phyloP scores from a whole-genome alignment of 2,113 vertebrate genomes.

The Cettia cetti region DNA sequence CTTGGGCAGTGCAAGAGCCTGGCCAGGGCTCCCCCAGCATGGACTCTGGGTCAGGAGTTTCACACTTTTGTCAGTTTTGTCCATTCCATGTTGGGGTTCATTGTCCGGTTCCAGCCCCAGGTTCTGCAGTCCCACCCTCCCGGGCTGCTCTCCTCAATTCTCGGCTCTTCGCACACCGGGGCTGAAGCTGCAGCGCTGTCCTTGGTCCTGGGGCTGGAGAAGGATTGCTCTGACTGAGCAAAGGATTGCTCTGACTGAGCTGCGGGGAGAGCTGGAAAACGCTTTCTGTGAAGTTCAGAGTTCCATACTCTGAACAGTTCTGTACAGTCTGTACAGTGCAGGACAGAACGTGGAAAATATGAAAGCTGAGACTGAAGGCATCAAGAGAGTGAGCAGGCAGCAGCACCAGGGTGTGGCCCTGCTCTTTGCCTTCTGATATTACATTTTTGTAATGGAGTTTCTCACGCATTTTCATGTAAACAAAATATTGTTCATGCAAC shows the following conservation, averaged over 20 bases:
- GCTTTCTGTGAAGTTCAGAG: neutral
- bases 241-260: too few species aligned
- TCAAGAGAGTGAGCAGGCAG: neutral
- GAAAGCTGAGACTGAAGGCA: neutral
- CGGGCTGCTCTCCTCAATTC: neutral
- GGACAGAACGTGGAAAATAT: neutral
- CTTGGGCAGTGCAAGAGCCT: neutral
- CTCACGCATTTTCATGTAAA: too few species aligned
- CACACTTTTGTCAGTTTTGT: neutral
- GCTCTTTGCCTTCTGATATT: too few species aligned
- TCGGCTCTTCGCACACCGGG: too few species aligned
- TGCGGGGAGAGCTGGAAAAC: neutral
- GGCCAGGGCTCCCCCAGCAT: neutral
- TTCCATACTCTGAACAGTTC: too few species aligned
- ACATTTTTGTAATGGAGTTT: too few species aligned
- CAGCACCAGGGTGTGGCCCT: accelerated
- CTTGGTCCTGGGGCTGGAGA: neutral
- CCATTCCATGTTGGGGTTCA: neutral
- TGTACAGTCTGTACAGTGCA: too few species aligned
- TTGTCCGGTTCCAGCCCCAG: neutral
- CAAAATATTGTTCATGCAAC: too few species aligned
- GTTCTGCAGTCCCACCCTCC: neutral
- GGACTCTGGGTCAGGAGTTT: accelerated
- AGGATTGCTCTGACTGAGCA: too few species aligned
- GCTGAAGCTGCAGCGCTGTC: neutral